Evolutionary conservation across 2,888 invertebrate species (phyloP), one percentile per base, ranked within the genome.

Genomic region (Agriotes lineatus): DNA sequence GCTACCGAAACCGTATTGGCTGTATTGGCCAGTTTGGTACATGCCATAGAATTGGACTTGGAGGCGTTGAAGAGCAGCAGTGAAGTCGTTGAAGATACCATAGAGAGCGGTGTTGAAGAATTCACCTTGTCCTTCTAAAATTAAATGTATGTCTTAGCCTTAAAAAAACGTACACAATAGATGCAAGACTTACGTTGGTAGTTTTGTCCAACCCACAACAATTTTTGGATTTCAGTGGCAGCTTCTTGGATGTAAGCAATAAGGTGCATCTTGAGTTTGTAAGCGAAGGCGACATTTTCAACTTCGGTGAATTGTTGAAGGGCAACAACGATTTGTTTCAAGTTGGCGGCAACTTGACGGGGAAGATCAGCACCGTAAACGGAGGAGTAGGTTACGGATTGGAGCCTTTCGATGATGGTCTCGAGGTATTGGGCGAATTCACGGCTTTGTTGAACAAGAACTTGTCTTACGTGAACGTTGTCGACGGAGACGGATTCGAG

Each of bases 41-140:
- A 63, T 50, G 20, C 54, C 48, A 30, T 68, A 63, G 19, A 63
- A 44, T 22, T 68, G 57, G 9, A 63, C 52, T 18, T 58, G 48
- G 22, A 58, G 58, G 52, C 52, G 22, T 44, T 68, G 62, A 6
- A 68, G 52, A 12, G 12, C 33, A 4, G 42, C 50, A 2, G 63
- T 14, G 44, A 50, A 68, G 39, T 68, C 68, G 50, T 16, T 30
- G 52, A 63, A 14, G 20, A 68, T 33, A 1, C 20, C 58, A 42
- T 37, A 62, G 18, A 62, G 12, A n/a, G 35, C 16, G 12, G 56
- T 20, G 25, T 54, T 25, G 1, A 54, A 0, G n/a, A 14, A 9
- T 33, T 50, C 20, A 10, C 30, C 52, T 18, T 52, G 6, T 50
- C 56, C 48, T 22, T 56, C 37, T n/a, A 22, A 10, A n/a, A n/a